Base-by-base conservation (phyloP, 2,797 vertebrate species). In the Eulemur mongoz region DNA sequence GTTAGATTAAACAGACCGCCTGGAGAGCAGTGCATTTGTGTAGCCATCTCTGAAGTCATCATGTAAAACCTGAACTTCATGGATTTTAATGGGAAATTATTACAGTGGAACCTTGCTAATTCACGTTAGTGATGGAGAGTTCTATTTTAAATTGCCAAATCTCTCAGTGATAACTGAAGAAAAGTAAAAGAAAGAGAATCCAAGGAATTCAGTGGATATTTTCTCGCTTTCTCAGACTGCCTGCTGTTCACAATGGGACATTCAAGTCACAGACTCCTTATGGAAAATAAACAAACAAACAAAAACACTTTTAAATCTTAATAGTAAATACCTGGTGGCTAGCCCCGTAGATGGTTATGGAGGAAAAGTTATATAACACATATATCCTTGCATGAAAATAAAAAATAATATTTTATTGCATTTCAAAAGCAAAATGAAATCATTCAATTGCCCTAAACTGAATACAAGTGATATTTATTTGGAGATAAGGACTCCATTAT, bases 1-100 rank as follows among this genome's bases (percentile, higher is more conserved):
- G 72, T 92, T 70, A 85, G n/a, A 61, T 75, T 76, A 40, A 88
- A 80, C 6, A 72, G 67, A 38, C 45, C 48, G 48, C 81, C 61
- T 65, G 14, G 20, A 69, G 92, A 84, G 85, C 52, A 45, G 11
- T 6, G 14, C 2, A 22, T 89, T 89, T 78, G 23, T 32, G 35
- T 79, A 35, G n/a, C 45, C 52, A 63, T 89, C 65, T 94, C 59
- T 45, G 88, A 87, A 86, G 7, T 73, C 79, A 84, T 87, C 89
- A 14, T 54, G 65, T 70, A 91, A 92, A 86, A 84, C 52, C n/a
- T 78, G 86, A 75, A 93, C 38, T 80, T 91, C 83, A 54, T 67
- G 67, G 88, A 22, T 95, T 96, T 91, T 93, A 95, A 85, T 54
- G 67, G 63, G 61, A 93, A 97, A 81, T 96, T 84, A 91, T 89